Evolutionary conservation across 1,140 invertebrate genomes (phyloP).

Genomic region (Pogonomyrmex barbatus): DNA sequence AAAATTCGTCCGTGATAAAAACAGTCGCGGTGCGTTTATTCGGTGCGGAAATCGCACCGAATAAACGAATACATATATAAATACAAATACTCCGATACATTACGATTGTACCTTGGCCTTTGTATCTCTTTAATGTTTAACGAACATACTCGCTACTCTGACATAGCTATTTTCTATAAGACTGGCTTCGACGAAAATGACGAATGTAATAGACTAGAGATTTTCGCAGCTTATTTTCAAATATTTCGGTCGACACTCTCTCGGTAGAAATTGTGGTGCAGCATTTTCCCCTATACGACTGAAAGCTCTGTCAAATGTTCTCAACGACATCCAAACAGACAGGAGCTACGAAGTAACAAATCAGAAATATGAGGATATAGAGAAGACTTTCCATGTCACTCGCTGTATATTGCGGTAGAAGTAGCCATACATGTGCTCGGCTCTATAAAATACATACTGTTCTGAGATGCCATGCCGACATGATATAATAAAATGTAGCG

Average conservation of each 20-base stretch:
- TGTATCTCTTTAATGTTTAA: neutral
- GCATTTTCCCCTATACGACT: conserved; percentile 35
- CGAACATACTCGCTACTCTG: neutral
- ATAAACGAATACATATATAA: neutral
- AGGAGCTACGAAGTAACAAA: conserved; percentile 37
- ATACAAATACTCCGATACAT: neutral
- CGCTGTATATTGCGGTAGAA: neutral
- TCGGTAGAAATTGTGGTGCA: neutral
- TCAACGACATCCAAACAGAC: conserved; percentile 28
- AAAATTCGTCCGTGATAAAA: conserved; percentile 1
- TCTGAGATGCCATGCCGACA: neutral
- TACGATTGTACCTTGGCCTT: neutral
- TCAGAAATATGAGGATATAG: conserved; percentile 24
- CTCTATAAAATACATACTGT: neutral
- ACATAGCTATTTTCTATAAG: neutral
- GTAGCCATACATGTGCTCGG: neutral
- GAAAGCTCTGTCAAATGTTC: conserved; percentile 32
- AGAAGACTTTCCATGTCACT: conserved; percentile 32
- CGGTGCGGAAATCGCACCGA: neutral
- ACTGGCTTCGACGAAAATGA: neutral
- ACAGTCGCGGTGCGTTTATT: neutral
- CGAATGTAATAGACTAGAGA: conserved; percentile 12
- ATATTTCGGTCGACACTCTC: conserved; percentile 18
- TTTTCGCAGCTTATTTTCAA: conserved; percentile 28
- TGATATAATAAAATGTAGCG: conserved; percentile 1